Percentiles rank a stretch among this genome's conserved stretches.
Evolutionary conservation across 2,113 vertebrate species (phyloP).

Genomic region (Psettodes erumei): DNA sequence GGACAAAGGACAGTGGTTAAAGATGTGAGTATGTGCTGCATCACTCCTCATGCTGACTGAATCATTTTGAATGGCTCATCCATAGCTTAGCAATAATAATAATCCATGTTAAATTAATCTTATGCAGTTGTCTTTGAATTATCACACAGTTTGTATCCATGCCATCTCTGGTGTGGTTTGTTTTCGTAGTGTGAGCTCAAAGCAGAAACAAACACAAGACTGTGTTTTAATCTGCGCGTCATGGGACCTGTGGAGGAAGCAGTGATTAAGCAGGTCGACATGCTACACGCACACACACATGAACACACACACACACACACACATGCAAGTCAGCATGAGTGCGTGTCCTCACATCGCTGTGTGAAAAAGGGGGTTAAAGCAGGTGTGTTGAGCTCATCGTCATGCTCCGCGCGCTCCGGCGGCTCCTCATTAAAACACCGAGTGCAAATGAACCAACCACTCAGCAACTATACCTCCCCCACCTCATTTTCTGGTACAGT

Average conservation of each 20-base stretch:
- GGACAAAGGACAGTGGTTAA: neutral
- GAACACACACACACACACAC: too few species aligned
- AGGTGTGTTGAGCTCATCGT: neutral
- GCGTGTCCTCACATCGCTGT: neutral
- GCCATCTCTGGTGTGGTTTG: neutral
- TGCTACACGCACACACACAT: too few species aligned
- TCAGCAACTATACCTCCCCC: neutral
- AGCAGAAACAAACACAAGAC: neutral
- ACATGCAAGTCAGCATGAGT: neutral
- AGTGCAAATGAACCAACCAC: neutral
- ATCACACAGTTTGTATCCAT: too few species aligned
- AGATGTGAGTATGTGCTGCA: too few species aligned
- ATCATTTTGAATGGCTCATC: neutral
- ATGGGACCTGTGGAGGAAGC: neutral
- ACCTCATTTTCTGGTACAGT: too few species aligned
- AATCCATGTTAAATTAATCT: too few species aligned
- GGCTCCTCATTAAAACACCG: neutral
- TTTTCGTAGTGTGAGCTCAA: neutral
- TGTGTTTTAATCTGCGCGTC: neutral
- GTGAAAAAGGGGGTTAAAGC: neutral
- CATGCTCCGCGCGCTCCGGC: neutral
- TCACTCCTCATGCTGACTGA: neutral
- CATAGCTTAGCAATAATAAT: neutral
- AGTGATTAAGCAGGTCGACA: too few species aligned
- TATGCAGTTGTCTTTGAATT: too few species aligned